Base-by-base conservation (phyloP, 2,888 invertebrate genomes). In the Amiota mariae region DNA sequence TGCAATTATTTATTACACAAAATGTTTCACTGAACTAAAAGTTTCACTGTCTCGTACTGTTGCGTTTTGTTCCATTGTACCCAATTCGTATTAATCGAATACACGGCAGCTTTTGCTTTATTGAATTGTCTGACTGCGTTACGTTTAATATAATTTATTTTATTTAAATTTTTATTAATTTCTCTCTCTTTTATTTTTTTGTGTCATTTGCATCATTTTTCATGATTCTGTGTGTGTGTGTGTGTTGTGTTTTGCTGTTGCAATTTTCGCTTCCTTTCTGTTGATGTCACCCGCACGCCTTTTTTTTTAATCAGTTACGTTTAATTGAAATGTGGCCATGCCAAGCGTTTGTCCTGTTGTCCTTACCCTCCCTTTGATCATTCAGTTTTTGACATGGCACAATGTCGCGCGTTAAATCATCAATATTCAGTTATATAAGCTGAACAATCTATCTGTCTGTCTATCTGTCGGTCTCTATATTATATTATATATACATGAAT, bases 121-220 rank as follows among this genome's bases (percentile, higher is more conserved):
- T 36, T 36, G 36, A 36, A 36, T 36, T 36, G 36, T 36, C 76
- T 63, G 75, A 67, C 76, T 75, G 74, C 78, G 78, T 77, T 85
- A 73, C 78, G 78, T 77, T 85, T 76, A 84, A 85, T 81, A 75
- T 70, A 81, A 82, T 85, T 83, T 79, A 78, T 79, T 81, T 79
- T 72, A 75, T 75, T 79, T 75, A 72, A 56, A 75, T 78, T 76
- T 67, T 20, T 49, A 15, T 70, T 63, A 24, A 64, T 71, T 72
- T 36, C 36, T 36, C 36, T 36, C 6, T 36, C 6, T 36, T 36
- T 24, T n/a, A n/a, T 59, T 75, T 54, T 73, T 74, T 70, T 63
- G 72, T 61, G 15, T 72, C 77, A 11, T 15, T 59, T 11, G n/a
- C 18, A 11, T 48, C 56, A 36, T 68, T 54, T 54, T 59, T 73